Conservation (phyloP, 2,113 vertebrate species). For the Nesogale talazaci region DNA sequence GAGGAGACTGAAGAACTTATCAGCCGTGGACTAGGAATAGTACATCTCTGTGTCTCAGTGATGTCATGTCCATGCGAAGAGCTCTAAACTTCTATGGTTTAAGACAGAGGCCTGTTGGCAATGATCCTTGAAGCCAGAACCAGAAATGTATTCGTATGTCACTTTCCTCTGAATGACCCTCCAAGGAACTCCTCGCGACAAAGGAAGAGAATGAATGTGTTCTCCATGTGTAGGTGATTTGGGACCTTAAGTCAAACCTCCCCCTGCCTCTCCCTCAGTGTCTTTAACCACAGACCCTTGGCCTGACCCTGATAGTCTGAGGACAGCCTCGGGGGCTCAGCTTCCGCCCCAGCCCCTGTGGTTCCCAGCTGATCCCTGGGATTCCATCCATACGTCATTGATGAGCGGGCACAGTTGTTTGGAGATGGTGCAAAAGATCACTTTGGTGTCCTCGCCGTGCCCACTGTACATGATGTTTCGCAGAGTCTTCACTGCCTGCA, state of each 20-base stretch:
- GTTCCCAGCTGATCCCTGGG: background rate
- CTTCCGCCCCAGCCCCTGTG: background rate
- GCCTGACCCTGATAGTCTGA: background rate
- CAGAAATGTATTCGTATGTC: background rate
- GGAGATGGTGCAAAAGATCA: slow-evolving; percentile 29
- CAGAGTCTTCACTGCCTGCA: slow-evolving; percentile 58
- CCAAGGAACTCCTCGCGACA: background rate
- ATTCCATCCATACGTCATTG: slow-evolving; percentile 36
- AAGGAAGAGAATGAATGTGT: background rate
- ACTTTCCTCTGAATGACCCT: background rate
- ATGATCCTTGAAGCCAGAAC: background rate
- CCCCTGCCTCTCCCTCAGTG: background rate
- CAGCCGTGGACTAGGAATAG: background rate
- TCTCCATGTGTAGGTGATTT: no score
- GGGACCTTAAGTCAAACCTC: background rate
- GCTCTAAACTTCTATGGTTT: background rate
- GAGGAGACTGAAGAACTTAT: background rate
- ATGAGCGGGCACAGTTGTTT: slow-evolving; percentile 30
- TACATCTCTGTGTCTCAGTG: background rate
- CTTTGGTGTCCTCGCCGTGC: background rate
- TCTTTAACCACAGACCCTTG: background rate
- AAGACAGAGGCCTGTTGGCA: background rate
- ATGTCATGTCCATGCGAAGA: background rate
- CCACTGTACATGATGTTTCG: slow-evolving; percentile 30
- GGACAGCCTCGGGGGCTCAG: background rate